A percentile compares a stretch with the other conserved stretches of the same genome.
phyloP scores from a whole-genome alignment of 2,888 invertebrate species.

The Drosophila kokeensis region DNA sequence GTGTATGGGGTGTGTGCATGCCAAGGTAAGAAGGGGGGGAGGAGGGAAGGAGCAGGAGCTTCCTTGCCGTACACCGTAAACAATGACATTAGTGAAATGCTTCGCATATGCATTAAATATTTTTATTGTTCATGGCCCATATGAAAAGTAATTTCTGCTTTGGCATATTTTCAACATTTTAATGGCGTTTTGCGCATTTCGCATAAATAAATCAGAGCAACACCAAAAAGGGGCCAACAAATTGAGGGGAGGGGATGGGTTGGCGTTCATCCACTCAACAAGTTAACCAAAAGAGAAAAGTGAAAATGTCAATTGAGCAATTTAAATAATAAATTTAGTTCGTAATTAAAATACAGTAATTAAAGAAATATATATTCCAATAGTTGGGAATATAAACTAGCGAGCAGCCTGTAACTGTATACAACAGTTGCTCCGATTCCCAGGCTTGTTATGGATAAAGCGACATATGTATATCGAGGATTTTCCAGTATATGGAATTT shows the following conservation, averaged over 20 bases:
- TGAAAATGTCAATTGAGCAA: not conserved
- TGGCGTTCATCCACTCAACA: not conserved
- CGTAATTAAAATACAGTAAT: not conserved
- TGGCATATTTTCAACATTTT: conserved; percentile 50
- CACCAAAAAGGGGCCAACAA: not conserved
- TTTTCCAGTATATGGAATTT: not conserved
- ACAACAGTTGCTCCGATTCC: not conserved
- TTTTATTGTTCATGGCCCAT: conserved; percentile 68
- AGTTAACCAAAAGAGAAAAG: not conserved
- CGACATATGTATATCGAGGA: not conserved
- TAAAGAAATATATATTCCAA: not conserved
- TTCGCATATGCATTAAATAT: conserved; percentile 73
- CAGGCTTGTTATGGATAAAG: not conserved
- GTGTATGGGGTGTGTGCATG: not conserved
- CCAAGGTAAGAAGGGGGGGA: not conserved
- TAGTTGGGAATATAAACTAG: not conserved
- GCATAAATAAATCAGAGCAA: conserved; percentile 66
- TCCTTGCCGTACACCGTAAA: conserved; percentile 20
- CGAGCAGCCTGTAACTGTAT: not conserved
- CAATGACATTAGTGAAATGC: conserved; percentile 59
- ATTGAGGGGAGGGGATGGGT: not conserved
- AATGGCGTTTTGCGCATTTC: conserved; percentile 49
- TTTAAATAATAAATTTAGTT: conserved; percentile 3
- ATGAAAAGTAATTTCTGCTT: conserved; percentile 31
- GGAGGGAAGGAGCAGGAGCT: not conserved